These are phyloP conservation scores for Stenopsyche tienmushanensis DNA, from an alignment of 1,140 invertebrate species.

Conservation along the genomic window DNA sequence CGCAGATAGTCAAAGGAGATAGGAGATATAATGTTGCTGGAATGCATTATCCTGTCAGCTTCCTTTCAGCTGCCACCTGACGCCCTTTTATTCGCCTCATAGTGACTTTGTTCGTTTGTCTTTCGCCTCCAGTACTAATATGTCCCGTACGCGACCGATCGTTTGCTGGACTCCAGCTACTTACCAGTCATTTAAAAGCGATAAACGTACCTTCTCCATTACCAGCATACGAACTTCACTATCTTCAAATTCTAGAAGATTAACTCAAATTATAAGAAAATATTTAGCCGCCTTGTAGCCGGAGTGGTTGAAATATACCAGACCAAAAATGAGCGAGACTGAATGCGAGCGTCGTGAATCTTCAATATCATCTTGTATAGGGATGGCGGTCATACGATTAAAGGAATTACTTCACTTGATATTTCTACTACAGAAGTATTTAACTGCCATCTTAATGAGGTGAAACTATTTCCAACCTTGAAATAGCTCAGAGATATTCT, in stretches of 20 bases:
- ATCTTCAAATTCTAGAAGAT: not conserved
- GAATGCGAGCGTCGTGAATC: too few relatives aligned
- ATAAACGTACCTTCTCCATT: not conserved
- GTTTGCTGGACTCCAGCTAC: not conserved
- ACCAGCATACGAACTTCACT: not conserved
- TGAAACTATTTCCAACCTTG: constrained; percentile 8
- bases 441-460: not conserved
- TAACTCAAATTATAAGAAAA: not conserved
- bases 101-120: constrained; percentile 29
- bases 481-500: too few relatives aligned
- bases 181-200: not conserved
- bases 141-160: constrained; percentile 14
- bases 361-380: too few relatives aligned
- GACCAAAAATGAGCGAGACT: too few relatives aligned
- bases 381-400: too few relatives aligned
- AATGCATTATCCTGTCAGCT: constrained; percentile 39
- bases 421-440: not conserved
- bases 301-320: too few relatives aligned
- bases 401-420: too few relatives aligned
- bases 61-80: constrained; percentile 30
- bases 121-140: constrained; percentile 24
- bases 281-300: too few relatives aligned
- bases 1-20: constrained; percentile 26
- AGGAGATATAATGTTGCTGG: constrained; percentile 11
- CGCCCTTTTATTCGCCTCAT: constrained; percentile 31